Evolutionary conservation across 2,888 invertebrate genomes (phyloP).

Genomic region (Hirtodrosophila duncani): DNA sequence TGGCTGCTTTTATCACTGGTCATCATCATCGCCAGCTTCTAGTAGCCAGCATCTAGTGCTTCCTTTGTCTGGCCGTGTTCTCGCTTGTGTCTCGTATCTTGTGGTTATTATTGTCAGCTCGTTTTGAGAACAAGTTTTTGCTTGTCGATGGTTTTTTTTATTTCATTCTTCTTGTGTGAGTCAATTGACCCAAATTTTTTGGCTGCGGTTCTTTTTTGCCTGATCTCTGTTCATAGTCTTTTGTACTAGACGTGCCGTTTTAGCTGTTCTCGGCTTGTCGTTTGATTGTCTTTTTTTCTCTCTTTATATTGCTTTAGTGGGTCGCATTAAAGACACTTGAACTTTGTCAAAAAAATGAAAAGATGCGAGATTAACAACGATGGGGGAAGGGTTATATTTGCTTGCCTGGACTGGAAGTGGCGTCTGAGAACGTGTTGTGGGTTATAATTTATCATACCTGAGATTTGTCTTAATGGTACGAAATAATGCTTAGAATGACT

Average conservation of each 20-base stretch:
- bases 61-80: constrained; percentile 14
- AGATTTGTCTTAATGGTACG: too few species aligned
- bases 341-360: constrained; percentile 52
- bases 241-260: constrained; percentile 34
- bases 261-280: constrained; percentile 29
- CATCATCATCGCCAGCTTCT: too few species aligned
- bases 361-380: too few species aligned
- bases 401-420: too few species aligned
- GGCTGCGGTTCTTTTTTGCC: constrained; percentile 56
- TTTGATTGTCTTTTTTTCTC: constrained; percentile 43
- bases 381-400: too few species aligned
- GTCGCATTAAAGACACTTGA: constrained; percentile 62
- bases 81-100: constrained; percentile 27
- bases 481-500: too few species aligned
- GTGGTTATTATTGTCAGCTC: constrained; percentile 64
- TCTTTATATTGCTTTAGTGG: constrained; percentile 54
- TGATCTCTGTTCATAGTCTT: constrained; percentile 11
- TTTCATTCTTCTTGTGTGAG: constrained; percentile 50
- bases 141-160: constrained; percentile 16
- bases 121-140: constrained; percentile 58
- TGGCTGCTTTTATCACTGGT: constrained; percentile 3
- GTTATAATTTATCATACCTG: too few species aligned
- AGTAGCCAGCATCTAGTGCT: neutral
- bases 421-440: too few species aligned
- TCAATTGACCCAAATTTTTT: constrained; percentile 66